phyloP scores from a whole-genome alignment of 2,888 invertebrate genomes.

The Gymnoscelis rufifasciata region DNA sequence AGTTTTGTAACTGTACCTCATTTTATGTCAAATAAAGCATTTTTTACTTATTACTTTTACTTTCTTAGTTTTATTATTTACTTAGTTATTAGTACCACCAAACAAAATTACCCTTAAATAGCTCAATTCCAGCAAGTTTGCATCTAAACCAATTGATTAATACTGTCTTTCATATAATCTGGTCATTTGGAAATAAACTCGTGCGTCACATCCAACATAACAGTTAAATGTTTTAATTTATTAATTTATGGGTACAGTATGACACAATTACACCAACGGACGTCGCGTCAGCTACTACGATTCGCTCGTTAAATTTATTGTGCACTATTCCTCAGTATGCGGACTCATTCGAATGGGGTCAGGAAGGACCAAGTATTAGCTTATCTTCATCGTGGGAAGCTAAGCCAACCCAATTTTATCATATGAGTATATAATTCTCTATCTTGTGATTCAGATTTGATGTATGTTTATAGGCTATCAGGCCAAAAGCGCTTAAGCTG shows the following conservation, averaged over 20 bases:
- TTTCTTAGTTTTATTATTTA: no score
- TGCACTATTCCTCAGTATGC: conserved; percentile 33
- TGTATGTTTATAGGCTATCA: neutral
- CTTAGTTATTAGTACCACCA: no score
- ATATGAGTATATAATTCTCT: neutral
- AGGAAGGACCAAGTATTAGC: conserved; percentile 5
- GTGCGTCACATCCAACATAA: no score
- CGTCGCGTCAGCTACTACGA: conserved; percentile 53
- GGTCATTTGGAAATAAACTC: no score
- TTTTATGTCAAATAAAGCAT: no score
- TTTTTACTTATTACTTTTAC: no score
- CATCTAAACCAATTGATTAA: no score
- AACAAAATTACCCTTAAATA: no score
- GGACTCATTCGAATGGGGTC: conserved; percentile 17
- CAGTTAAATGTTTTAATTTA: conserved; percentile 22
- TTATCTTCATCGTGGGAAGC: neutral
- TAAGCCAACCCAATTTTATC: neutral
- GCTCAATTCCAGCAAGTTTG: no score
- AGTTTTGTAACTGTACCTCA: no score
- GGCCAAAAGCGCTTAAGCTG: no score
- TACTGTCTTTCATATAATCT: no score
- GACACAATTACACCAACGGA: conserved; percentile 52
- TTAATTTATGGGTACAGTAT: conserved; percentile 49
- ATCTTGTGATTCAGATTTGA: neutral
- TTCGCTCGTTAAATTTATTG: conserved; percentile 55